These are phyloP conservation scores for Montipora capricornis DNA, from an alignment of 64 coral and sea anemone genomes.

Conservation along the genomic window DNA sequence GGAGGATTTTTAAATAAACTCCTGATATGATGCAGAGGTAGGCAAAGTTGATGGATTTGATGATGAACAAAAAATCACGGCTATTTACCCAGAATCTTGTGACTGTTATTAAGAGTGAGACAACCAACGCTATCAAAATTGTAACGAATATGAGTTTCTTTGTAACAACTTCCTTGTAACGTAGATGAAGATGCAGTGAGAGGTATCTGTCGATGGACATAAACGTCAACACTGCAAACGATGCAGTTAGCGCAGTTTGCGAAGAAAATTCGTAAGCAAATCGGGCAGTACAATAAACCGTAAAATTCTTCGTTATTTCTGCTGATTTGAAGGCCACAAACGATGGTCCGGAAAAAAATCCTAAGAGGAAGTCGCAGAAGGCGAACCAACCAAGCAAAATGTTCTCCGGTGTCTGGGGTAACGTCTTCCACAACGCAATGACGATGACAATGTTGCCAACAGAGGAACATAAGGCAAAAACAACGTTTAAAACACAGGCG, in stretches of 20 bases:
- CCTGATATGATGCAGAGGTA: neutral
- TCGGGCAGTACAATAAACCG: neutral
- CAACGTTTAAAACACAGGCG: slow-evolving; percentile 9
- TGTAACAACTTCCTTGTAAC: slow-evolving; percentile 31
- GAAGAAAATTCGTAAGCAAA: slow-evolving; percentile 25
- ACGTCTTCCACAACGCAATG: slow-evolving; percentile 10
- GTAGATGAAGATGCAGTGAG: slow-evolving; percentile 22
- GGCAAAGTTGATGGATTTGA: neutral
- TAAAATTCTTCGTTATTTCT: slow-evolving; percentile 18
- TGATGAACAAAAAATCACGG: slow-evolving; percentile 15
- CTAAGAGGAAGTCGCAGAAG: slow-evolving; percentile 37
- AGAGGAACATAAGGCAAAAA: slow-evolving; percentile 17
- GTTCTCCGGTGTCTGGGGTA: neutral
- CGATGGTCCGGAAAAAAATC: slow-evolving; percentile 11
- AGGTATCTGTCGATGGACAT: slow-evolving; percentile 41
- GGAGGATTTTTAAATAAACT: slow-evolving; percentile 32
- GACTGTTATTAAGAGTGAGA: neutral
- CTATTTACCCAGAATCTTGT: neutral
- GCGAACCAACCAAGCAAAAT: slow-evolving; percentile 41
- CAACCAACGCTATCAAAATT: neutral
- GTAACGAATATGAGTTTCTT: neutral
- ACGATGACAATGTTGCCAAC: slow-evolving; percentile 28
- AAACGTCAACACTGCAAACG: slow-evolving; percentile 13
- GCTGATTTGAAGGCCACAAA: slow-evolving; percentile 20
- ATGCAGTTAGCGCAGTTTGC: slow-evolving; percentile 4